These are phyloP conservation scores for Ormia ochracea DNA, from an alignment of 2,888 invertebrate species.

Conservation along the genomic window DNA sequence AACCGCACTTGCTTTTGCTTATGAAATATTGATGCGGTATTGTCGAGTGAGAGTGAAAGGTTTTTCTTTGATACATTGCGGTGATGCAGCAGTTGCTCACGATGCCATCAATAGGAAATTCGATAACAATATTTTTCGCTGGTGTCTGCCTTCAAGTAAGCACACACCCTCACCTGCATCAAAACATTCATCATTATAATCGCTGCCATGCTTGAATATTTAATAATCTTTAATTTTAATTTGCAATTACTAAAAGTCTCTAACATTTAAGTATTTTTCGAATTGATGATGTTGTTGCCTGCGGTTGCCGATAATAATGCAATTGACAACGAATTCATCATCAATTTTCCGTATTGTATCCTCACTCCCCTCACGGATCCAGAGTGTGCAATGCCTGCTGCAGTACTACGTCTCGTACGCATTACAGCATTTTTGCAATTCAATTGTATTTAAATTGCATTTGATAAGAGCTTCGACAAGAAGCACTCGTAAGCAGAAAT, in stretches of 20 bases:
- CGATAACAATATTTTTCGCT: background rate
- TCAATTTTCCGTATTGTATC: conserved; percentile 32
- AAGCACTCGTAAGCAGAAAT: background rate
- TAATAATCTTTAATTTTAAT: conserved; percentile 44
- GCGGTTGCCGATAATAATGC: conserved; percentile 48
- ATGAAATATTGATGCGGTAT: no score
- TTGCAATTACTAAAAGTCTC: conserved; percentile 36
- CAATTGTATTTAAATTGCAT: conserved; percentile 56
- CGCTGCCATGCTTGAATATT: conserved; percentile 22
- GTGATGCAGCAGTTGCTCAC: no score
- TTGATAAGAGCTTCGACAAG: conserved; percentile 34
- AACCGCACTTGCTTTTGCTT: no score
- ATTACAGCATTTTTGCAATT: conserved; percentile 39
- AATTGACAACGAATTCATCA: conserved; percentile 51
- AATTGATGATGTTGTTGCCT: conserved; percentile 54
- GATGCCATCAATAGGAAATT: no score
- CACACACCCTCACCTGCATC: background rate
- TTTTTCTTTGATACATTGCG: no score
- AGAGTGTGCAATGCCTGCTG: background rate
- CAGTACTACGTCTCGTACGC: conserved; percentile 19
- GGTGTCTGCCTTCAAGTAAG: background rate
- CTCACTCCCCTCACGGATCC: background rate
- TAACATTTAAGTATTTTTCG: conserved; percentile 31
- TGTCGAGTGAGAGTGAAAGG: no score
- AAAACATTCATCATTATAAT: background rate